phyloP scores from a whole-genome alignment of 2,888 invertebrate species.

The Encarsia formosa region DNA sequence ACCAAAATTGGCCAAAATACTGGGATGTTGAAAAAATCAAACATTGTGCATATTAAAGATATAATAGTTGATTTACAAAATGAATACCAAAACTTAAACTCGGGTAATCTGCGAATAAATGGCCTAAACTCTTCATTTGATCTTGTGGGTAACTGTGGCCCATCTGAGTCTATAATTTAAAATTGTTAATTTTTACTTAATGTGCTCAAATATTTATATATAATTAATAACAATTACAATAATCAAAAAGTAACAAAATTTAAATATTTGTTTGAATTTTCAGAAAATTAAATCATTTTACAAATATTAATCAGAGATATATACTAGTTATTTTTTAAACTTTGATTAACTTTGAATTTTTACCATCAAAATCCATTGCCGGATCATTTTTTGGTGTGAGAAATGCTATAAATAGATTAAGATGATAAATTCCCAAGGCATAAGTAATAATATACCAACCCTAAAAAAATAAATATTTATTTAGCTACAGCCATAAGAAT shows the following conservation, averaged over 20 bases:
- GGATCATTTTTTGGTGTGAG: constrained; percentile 99
- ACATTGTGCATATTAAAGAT: constrained; percentile 88
- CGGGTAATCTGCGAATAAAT: constrained; percentile 92
- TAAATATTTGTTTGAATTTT: not conserved
- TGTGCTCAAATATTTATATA: not conserved
- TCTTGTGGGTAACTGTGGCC: constrained; percentile 91
- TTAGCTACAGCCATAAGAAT: not conserved
- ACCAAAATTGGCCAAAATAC: constrained; percentile 99
- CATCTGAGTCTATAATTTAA: constrained; percentile 62
- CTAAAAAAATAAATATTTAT: constrained; percentile 53
- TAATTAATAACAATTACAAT: not conserved
- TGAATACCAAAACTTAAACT: constrained; percentile 99
- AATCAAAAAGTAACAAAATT: not conserved
- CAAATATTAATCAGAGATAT: not conserved
- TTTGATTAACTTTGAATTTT: no score
- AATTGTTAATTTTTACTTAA: no score
- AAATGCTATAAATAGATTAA: constrained; percentile 99
- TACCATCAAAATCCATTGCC: constrained; percentile 88
- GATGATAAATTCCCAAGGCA: constrained; percentile 97
- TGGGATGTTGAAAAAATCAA: constrained; percentile 97
- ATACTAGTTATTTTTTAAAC: no score
- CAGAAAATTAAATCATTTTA: no score
- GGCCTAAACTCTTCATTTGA: constrained; percentile 97
- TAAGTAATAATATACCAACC: constrained; percentile 99
- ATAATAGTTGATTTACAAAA: constrained; percentile 90